Conservation (phyloP, 2,113 vertebrate species). For the Haliaeetus leucogaster region DNA sequence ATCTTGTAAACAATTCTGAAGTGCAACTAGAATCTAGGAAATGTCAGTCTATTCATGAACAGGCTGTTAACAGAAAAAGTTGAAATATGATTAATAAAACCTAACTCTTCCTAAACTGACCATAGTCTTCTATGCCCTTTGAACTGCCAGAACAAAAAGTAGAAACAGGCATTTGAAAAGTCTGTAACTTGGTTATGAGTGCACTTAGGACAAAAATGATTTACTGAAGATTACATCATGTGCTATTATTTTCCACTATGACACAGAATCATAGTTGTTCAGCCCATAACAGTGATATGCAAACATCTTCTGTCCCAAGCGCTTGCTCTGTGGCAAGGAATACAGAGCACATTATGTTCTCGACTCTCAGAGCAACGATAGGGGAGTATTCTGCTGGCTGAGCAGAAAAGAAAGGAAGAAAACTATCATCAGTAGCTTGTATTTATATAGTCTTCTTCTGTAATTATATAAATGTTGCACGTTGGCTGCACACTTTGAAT, state of each 20-base stretch:
- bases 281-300: slow-evolving; percentile 2
- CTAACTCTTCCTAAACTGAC: neutral
- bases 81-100: neutral
- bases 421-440: neutral
- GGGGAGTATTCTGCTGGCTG: neutral
- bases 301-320: slow-evolving; percentile 30
- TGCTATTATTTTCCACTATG: slow-evolving; percentile 42
- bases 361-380: neutral
- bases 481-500: neutral
- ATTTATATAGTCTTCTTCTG: neutral
- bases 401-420: neutral
- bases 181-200: slow-evolving; percentile 1
- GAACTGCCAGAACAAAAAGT: neutral
- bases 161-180: neutral
- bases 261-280: slow-evolving; percentile 36
- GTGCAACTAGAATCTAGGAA: neutral
- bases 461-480: neutral
- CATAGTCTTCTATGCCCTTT: neutral
- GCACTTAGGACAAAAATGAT: slow-evolving; percentile 7
- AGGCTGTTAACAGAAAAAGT: neutral
- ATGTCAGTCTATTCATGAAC: neutral
- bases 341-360: slow-evolving; percentile 35
- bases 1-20: neutral
- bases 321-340: slow-evolving; percentile 1
- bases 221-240: slow-evolving; percentile 28